Conservation (phyloP, 2,888 invertebrate genomes). For the Chorisops tibialis region DNA sequence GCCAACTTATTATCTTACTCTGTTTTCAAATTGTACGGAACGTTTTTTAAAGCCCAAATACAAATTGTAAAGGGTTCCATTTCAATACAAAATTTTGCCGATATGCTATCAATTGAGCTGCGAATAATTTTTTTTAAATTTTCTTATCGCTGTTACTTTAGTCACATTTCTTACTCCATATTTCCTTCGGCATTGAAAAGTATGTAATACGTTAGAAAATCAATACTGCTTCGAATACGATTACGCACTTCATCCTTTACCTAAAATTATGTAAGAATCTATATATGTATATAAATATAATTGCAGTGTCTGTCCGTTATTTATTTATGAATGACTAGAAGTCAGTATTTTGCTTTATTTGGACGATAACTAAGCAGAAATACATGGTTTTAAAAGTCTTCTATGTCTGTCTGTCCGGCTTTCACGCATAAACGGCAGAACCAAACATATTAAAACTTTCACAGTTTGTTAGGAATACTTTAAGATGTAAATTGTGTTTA, state of each 20-base stretch:
- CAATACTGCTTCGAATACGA: not conserved
- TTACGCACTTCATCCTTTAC: constrained; percentile 5
- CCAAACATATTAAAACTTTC: no score
- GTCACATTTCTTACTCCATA: not conserved
- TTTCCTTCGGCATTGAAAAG: constrained; percentile 9
- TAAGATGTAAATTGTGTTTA: no score
- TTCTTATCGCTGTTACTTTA: not conserved
- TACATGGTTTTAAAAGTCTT: no score
- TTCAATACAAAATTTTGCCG: not conserved
- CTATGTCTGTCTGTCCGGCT: no score
- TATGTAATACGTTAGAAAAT: constrained; percentile 1
- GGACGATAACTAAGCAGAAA: no score
- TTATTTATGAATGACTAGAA: no score
- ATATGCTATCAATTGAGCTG: constrained; percentile 1
- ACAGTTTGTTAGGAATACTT: no score
- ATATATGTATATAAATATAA: no score
- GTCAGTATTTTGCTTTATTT: no score
- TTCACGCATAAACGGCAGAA: no score
- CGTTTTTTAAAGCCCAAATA: not conserved
- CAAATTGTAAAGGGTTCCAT: not conserved
- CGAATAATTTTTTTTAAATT: not conserved
- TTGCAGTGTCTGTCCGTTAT: no score
- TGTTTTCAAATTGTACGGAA: not conserved
- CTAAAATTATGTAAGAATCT: constrained; percentile 3
- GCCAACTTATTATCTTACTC: constrained; percentile 2